phyloP scores from a whole-genome alignment of 2,888 invertebrate genomes.

The Dicyrtoma fusca region DNA sequence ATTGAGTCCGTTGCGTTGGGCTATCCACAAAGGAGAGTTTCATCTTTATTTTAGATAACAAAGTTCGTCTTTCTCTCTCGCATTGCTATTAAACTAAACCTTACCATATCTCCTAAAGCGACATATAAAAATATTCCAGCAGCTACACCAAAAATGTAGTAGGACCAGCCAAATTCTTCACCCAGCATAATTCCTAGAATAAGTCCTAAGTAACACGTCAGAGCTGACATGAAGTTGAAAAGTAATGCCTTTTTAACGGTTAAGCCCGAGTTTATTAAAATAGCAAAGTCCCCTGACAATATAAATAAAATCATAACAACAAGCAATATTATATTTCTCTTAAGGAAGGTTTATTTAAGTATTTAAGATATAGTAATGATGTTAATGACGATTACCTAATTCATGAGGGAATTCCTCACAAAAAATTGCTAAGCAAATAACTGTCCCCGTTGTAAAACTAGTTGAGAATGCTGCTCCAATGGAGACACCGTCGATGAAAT shows the following conservation, averaged over 20 bases:
- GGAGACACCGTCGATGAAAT: slow-evolving; percentile 67
- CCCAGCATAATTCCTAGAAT: slow-evolving; percentile 64
- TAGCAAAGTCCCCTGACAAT: slow-evolving; percentile 66
- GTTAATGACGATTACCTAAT: slow-evolving; percentile 65
- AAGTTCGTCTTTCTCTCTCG: too few relatives aligned
- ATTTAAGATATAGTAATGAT: too few relatives aligned
- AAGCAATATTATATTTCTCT: too few relatives aligned
- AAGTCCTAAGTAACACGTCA: slow-evolving; percentile 65
- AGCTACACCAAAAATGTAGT: slow-evolving; percentile 65
- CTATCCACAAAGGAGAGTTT: too few relatives aligned
- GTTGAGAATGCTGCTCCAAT: slow-evolving; percentile 67
- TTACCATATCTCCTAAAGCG: slow-evolving; percentile 67
- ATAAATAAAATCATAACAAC: not conserved
- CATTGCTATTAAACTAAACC: too few relatives aligned
- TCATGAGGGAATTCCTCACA: slow-evolving; percentile 69
- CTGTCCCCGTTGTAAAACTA: slow-evolving; percentile 64
- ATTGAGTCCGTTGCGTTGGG: too few relatives aligned
- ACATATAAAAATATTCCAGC: slow-evolving; percentile 69
- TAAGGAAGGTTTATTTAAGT: too few relatives aligned
- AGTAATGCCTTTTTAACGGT: slow-evolving; percentile 64
- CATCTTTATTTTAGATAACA: too few relatives aligned
- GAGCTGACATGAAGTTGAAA: slow-evolving; percentile 66
- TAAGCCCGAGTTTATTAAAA: slow-evolving; percentile 67
- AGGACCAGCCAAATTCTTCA: slow-evolving; percentile 61
- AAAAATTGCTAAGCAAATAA: slow-evolving; percentile 65